Conservation (phyloP, 1,140 invertebrate species). For the Pseudomyrmex concolor region DNA sequence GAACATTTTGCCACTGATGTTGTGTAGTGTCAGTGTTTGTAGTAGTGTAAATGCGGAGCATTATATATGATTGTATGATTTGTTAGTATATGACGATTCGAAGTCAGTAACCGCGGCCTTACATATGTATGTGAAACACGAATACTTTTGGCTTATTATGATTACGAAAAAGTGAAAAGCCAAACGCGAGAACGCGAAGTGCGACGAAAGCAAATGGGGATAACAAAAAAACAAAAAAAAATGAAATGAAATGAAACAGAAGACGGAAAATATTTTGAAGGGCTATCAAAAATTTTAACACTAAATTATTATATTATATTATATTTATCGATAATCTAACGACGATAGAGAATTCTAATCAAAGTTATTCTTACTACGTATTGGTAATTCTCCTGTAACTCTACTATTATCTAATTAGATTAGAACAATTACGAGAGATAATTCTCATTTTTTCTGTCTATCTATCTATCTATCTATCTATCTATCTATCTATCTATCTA, state of each 20-base stretch:
- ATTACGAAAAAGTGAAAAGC: neutral
- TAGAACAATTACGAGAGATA: conserved; percentile 72
- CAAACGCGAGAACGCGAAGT: conserved; percentile 23
- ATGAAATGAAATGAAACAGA: neutral
- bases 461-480: conserved; percentile 2
- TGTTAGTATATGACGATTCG: conserved; percentile 5
- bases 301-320: conserved; percentile 68
- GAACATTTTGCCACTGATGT: conserved; percentile 31
- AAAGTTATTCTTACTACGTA: conserved; percentile 75
- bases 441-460: conserved; percentile 34
- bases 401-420: conserved; percentile 73
- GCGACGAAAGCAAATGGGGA: neutral
- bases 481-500: conserved; percentile 16
- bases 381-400: conserved; percentile 73
- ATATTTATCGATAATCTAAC: conserved; percentile 70
- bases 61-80: conserved; percentile 27
- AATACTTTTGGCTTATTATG: conserved; percentile 38
- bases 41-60: neutral
- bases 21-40: neutral
- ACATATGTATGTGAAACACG: conserved; percentile 13
- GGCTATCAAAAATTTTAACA: conserved; percentile 62
- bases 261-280: conserved; percentile 34
- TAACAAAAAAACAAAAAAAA: neutral
- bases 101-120: conserved; percentile 63
- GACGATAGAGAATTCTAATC: conserved; percentile 76